Percentiles rank a stretch among this genome's conserved stretches.
These are phyloP conservation scores for Coracias cyanogaster DNA, from an alignment of 2,797 vertebrate species.

Conservation along the genomic window DNA sequence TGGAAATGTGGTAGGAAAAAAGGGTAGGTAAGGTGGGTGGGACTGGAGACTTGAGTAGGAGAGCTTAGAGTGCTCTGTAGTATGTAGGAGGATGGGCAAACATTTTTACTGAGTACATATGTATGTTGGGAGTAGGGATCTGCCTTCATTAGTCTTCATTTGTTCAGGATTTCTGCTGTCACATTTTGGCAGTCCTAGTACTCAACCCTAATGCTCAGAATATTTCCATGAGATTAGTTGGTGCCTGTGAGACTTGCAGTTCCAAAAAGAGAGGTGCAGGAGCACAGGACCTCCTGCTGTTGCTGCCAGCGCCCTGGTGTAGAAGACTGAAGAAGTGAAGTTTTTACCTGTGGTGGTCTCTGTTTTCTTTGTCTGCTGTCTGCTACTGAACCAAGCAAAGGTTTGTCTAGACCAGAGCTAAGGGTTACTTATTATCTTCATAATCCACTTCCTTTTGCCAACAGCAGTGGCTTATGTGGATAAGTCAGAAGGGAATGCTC, in stretches of 20 bases:
- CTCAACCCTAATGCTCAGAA: neutral
- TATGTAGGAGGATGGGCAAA: neutral
- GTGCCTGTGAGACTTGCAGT: neutral
- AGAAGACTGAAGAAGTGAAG: neutral
- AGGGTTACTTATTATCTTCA: conserved; percentile 18
- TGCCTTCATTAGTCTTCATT: neutral
- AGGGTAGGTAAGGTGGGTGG: neutral
- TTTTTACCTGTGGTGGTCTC: neutral
- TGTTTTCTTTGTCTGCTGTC: neutral
- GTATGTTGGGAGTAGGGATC: neutral
- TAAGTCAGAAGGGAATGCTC: conserved; percentile 74
- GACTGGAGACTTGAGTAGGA: neutral
- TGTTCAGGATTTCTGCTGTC: neutral
- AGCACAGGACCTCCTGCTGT: neutral
- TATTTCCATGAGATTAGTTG: neutral
- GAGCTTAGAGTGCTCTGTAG: neutral
- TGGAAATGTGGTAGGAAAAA: neutral
- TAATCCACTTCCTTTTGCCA: conserved; percentile 54
- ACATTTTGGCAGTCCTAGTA: neutral
- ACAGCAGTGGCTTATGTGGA: conserved; percentile 21
- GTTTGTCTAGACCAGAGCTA: conserved; percentile 34
- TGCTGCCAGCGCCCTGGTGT: neutral
- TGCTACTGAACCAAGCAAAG: neutral
- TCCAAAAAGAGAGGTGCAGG: neutral
- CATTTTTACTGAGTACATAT: neutral